Percentiles rank a stretch among this genome's conserved stretches.
phyloP scores from a whole-genome alignment of 2,113 vertebrate species.

The Tylochromis polylepis region DNA sequence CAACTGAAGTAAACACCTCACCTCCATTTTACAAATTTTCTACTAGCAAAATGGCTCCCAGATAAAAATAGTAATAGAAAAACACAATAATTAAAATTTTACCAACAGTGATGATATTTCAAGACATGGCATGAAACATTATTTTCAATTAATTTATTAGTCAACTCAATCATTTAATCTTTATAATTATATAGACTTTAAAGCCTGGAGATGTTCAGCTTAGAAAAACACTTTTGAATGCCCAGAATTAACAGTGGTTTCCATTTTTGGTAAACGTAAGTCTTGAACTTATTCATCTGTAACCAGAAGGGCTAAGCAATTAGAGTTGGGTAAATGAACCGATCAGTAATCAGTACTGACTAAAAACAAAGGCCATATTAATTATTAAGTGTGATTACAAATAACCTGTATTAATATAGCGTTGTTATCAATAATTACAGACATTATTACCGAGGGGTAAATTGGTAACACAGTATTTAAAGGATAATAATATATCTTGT shows the following conservation, averaged over 20 bases:
- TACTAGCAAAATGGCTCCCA: not conserved
- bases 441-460: not conserved
- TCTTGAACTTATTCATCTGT: not conserved
- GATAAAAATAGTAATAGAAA: not conserved
- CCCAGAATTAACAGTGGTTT: not conserved
- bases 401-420: not conserved
- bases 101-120: not conserved
- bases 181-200: not conserved
- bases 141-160: not conserved
- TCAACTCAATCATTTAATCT: not conserved
- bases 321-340: not conserved
- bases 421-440: not conserved
- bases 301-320: not conserved
- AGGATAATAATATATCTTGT: not conserved
- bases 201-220: accelerated
- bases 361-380: not conserved
- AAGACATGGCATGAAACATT: not conserved
- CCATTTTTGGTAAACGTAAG: not conserved
- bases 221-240: not conserved
- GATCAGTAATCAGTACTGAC: not conserved
- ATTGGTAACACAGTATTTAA: not conserved
- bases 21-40: not conserved
- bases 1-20: not conserved
- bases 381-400: not conserved
- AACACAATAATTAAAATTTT: accelerated